Base-by-base conservation (phyloP, 2,888 invertebrate genomes). In the Meliscaeva auricollis region DNA sequence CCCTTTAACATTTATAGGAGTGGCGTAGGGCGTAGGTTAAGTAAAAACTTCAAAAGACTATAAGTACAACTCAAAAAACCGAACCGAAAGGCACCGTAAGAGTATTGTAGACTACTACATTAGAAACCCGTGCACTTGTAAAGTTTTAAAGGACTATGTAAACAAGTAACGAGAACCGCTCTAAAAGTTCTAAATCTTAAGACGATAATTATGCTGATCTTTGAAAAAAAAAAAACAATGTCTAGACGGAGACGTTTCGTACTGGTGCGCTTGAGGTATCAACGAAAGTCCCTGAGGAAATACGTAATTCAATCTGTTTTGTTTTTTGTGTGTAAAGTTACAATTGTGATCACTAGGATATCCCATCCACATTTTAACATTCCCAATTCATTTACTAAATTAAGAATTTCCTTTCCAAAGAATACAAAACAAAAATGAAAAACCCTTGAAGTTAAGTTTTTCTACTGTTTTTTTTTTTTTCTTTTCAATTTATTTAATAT, bases 361-460 rank as follows among this genome's bases (percentile, higher is more conserved):
- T 64, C 32, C 64, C 22, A 30, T 35, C 35, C 35, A 50, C 20
- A 6, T 17, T 50, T 50, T 38, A 9, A 13, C 20, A 66, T 52
- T 60, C 3, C 9, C n/a, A 69, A 77, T 70, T 62, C 46, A 50
- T 68, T 56, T 75, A 56, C 54, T 5, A 76, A 70, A 62, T 78
- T 78, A 60, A 72, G 50, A 46, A 64, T 41, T 50, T 48, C 30
- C 58, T 68, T 20, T 30, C 8, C 15, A 32, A 64, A 46, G 8
- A 17, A n/a, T n/a, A 56, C 30, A 11, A 3, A 11, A 11, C 4
- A 9, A 32, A 56, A 56, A 13, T n/a, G 3, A 22, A 20, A 20
- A 35, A 64, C 64, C 32, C 52, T 72, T 62, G 35, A 70, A 46
- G 22, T 58, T 46, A 70, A 46, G 22, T 58, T 46, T 22, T 26